phyloP scores from a whole-genome alignment of 2,797 vertebrate species.

The Pitangus sulphuratus region DNA sequence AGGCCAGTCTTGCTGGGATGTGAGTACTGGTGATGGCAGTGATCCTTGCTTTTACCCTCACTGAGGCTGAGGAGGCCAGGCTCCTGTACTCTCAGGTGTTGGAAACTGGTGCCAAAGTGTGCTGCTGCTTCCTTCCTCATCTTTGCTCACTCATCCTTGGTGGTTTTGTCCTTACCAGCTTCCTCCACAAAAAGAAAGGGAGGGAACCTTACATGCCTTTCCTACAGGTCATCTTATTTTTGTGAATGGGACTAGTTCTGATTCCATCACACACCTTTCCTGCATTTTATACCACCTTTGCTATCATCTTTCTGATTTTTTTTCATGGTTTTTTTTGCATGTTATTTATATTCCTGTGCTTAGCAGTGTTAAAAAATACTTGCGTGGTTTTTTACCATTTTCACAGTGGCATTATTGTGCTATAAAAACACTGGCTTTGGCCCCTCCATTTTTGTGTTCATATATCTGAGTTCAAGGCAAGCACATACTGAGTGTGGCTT shows the following conservation, averaged over 20 bases:
- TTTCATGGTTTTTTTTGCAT: fast-evolving
- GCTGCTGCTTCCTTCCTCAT: not conserved
- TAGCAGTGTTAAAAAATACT: not conserved
- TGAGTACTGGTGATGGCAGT: fast-evolving
- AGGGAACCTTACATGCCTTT: not conserved
- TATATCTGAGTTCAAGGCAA: not conserved
- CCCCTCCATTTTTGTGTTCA: not conserved
- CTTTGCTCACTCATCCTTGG: fast-evolving
- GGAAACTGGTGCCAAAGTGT: not conserved
- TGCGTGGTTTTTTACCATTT: not conserved
- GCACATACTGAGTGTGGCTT: not conserved
- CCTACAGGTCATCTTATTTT: not conserved
- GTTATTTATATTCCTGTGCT: not conserved
- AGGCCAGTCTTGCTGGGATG: not conserved
- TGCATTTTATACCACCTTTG: not conserved
- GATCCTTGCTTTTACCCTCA: fast-evolving
- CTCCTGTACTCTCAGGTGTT: not conserved
- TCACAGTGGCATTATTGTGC: fast-evolving
- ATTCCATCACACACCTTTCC: not conserved
- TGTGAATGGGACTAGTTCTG: not conserved
- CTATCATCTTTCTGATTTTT: not conserved
- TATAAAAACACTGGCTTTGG: not conserved
- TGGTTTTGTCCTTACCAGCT: not conserved
- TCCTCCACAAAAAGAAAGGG: not conserved
- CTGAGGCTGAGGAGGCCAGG: not conserved